Conservation (phyloP, 2,797 vertebrate genomes). For the Avahi laniger region DNA sequence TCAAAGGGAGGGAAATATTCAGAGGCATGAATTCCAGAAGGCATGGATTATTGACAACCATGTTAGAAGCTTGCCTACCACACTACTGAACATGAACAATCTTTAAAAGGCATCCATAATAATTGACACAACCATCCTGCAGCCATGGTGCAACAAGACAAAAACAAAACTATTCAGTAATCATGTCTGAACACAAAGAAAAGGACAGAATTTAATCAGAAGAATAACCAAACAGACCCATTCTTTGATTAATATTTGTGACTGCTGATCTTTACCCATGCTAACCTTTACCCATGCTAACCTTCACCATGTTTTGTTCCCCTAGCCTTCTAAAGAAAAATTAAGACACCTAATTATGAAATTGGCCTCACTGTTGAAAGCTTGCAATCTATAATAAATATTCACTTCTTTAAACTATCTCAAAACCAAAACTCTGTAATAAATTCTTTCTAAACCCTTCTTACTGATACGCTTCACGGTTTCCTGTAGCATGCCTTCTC, state of each 20-base stretch:
- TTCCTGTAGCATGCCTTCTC: not conserved
- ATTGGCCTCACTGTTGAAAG: rapidly evolving
- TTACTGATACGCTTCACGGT: not conserved
- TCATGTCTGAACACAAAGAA: not conserved
- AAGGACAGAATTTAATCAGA: not conserved
- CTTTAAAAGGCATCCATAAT: not conserved
- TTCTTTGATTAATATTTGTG: not conserved
- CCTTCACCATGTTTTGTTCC: not conserved
- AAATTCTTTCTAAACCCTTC: not conserved
- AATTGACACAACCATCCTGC: not conserved
- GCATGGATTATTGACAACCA: no score
- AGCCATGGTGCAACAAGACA: not conserved
- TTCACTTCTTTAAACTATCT: not conserved
- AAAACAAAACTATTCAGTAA: not conserved
- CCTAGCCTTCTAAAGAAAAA: not conserved
- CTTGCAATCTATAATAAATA: not conserved
- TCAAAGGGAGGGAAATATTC: not conserved
- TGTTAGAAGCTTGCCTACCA: not conserved
- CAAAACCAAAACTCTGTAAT: not conserved
- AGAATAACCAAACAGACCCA: not conserved
- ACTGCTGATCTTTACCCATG: not conserved
- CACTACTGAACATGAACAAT: not conserved
- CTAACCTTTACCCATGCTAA: not conserved
- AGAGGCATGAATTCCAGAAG: not conserved
- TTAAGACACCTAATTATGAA: not conserved